Evolutionary conservation across 1,140 invertebrate species (phyloP).

Genomic region (Diachasma alloeum): DNA sequence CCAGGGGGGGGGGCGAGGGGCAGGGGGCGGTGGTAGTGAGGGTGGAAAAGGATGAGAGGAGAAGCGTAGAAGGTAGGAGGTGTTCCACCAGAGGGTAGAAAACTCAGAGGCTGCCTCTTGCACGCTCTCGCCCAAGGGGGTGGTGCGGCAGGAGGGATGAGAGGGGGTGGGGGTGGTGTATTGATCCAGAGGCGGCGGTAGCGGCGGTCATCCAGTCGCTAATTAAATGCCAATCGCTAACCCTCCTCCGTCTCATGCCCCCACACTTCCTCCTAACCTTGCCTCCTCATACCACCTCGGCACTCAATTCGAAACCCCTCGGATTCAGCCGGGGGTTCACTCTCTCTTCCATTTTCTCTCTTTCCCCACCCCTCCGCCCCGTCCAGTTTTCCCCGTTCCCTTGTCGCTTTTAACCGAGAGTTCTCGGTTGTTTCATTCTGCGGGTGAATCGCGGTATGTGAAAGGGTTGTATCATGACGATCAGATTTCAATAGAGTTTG

Average conservation of each 20-base stretch:
- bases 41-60: not conserved
- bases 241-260: slow-evolving; percentile 42
- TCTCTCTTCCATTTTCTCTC: not conserved
- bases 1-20: not conserved
- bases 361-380: not conserved
- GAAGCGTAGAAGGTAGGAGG: slow-evolving; percentile 16
- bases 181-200: slow-evolving; percentile 63
- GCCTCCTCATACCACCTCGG: slow-evolving; percentile 31
- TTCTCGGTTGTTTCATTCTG: not conserved
- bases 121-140: slow-evolving; percentile 57
- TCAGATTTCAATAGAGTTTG: not conserved
- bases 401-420: not conserved
- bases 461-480: not conserved
- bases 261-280: slow-evolving; percentile 33
- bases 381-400: not conserved
- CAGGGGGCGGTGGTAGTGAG: slow-evolving; percentile 20
- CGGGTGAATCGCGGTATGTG: slow-evolving; percentile 1
- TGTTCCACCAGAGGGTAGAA: slow-evolving; percentile 33
- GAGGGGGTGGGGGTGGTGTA: slow-evolving; percentile 52
- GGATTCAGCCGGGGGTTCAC: slow-evolving; percentile 15
- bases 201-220: slow-evolving; percentile 63
- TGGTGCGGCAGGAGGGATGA: slow-evolving; percentile 52
- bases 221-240: slow-evolving; percentile 67
- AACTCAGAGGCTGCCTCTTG: slow-evolving; percentile 52
- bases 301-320: slow-evolving; percentile 42